These are phyloP conservation scores for Laterallus jamaicensis DNA, from an alignment of 2,113 vertebrate genomes.

Conservation along the genomic window DNA sequence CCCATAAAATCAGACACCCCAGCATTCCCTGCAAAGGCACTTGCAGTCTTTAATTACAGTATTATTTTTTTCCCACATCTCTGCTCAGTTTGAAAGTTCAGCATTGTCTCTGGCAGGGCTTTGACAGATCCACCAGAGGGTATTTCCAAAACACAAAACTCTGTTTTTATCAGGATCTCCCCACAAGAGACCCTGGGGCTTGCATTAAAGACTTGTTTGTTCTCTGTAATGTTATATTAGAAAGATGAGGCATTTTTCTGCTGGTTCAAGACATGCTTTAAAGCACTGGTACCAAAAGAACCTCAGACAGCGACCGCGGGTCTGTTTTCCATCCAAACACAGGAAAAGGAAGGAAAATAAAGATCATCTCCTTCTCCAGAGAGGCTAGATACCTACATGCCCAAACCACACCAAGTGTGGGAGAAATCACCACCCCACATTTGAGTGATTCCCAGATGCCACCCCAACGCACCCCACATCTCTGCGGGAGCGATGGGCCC, in stretches of 20 bases:
- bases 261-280: constrained; percentile 27
- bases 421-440: background rate
- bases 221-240: constrained; percentile 54
- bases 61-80: constrained; percentile 17
- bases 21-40: constrained; percentile 23
- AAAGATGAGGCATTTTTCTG: constrained; percentile 43
- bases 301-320: constrained; percentile 9
- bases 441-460: rapidly evolving
- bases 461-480: rapidly evolving
- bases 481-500: rapidly evolving
- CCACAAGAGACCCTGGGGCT: constrained; percentile 40
- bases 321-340: constrained; percentile 44
- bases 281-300: constrained; percentile 38
- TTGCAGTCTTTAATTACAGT: constrained; percentile 6
- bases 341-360: constrained; percentile 5
- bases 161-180: constrained; percentile 55
- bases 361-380: background rate
- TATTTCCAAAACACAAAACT: constrained; percentile 68
- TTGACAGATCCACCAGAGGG: constrained; percentile 60
- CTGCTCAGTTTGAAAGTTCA: constrained; percentile 55
- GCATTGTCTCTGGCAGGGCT: constrained; percentile 47
- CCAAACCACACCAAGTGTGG: background rate
- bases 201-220: constrained; percentile 59
- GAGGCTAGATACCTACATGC: background rate
- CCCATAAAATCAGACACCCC: background rate